Percentiles rank a stretch among this genome's conserved stretches.
These are phyloP conservation scores for Barypeithes pellucidus DNA, from an alignment of 2,888 invertebrate species.

Conservation along the genomic window DNA sequence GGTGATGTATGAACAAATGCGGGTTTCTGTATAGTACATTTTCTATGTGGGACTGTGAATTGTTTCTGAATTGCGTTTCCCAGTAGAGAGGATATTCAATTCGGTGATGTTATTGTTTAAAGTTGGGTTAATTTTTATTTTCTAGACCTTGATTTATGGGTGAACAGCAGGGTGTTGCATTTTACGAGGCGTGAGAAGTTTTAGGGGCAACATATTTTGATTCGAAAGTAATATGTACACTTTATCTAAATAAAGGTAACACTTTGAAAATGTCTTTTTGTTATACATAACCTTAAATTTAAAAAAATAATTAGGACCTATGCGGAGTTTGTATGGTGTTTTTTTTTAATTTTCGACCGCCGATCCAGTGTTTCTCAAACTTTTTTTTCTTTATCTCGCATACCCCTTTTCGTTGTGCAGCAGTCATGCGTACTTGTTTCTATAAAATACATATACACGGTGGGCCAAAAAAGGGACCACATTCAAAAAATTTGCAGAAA, in stretches of 20 bases:
- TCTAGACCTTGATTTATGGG: background rate
- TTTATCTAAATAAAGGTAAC: background rate
- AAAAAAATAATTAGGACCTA: no score
- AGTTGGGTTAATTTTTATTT: background rate
- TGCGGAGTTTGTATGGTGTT: no score
- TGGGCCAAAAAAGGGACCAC: no score
- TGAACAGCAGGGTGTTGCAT: background rate
- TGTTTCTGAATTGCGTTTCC: slow-evolving; percentile 33
- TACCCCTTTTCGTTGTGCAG: no score
- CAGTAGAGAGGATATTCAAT: background rate
- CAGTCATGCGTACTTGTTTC: no score
- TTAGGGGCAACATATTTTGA: no score
- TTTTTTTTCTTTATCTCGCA: no score
- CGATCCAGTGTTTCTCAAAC: no score
- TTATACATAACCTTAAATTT: no score
- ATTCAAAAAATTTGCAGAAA: no score
- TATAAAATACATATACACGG: no score
- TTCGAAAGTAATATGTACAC: background rate
- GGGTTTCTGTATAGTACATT: slow-evolving; percentile 50
- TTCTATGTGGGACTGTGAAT: slow-evolving; percentile 20
- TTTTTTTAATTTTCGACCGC: no score
- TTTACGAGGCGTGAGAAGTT: background rate
- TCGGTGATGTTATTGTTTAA: background rate
- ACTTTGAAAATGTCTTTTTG: background rate
- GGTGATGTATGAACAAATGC: slow-evolving; percentile 50